Evolutionary conservation across 2,113 vertebrate genomes (phyloP), one percentile per base, ranked within the genome.

Genomic region (Cyanoramphus novaezelandiae): DNA sequence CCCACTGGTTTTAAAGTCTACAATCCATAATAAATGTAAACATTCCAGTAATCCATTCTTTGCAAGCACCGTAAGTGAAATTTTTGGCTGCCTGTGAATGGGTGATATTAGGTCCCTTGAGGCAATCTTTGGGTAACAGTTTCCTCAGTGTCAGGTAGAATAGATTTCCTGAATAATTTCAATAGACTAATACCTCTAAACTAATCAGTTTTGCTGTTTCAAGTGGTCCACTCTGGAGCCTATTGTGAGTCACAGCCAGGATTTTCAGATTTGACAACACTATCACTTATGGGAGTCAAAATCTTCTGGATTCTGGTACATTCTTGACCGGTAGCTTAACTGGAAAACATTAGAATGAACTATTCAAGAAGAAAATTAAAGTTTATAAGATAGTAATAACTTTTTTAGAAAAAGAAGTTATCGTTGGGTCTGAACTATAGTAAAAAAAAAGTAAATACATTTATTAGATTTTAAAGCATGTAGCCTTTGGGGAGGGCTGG

Each of bases 111-210:
- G 33, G 33, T 71, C 49, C 53, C 76, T 31, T 92, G 49, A 69
- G 63, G 67, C 50, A 89, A 82, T 31, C 82, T 96, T 93, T 81
- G 33, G 11, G 13, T 67, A 87, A 59, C 64, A 28, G 27, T 74
- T 92, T 6, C 33, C 20, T 80, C 74, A 63, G 49, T 71, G 43
- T 95, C 75, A 35, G 44, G 53, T 77, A 82, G 49, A 64, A 74
- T 37, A 86, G n/a, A 8, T 82, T 95, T 90, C 82, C 84, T 86
- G 69, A 82, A 72, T 82, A 81, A 55, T 89, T 96, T 83, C 87
- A 85, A 35, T 43, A 90, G 37, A 23, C 57, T 76, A 29, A 81
- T 86, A 46, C 43, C 76, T 95, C 64, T 41, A 85, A 28, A 11
- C 65, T 88, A 89, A 95, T 89, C 35, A 62, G 78, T 90, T 84